A percentile compares a stretch with the other conserved stretches of the same genome.
phyloP scores from a whole-genome alignment of 2,113 vertebrate genomes.

The Dendrocopos noguchii region DNA sequence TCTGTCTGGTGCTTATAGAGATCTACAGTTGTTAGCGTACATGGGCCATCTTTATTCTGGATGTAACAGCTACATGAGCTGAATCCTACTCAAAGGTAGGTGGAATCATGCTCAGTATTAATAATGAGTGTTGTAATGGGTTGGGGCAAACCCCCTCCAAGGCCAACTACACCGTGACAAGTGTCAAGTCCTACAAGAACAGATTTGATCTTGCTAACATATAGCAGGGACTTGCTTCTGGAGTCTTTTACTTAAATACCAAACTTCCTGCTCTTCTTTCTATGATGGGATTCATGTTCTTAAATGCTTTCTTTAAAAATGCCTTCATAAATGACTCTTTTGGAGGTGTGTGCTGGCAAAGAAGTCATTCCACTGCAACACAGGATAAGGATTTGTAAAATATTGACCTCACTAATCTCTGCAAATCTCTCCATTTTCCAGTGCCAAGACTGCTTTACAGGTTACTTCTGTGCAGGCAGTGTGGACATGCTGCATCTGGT shows the following conservation, averaged over 20 bases:
- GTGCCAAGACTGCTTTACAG: neutral
- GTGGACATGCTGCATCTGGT: neutral
- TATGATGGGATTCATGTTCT: neutral
- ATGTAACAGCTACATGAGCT: neutral
- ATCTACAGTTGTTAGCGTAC: neutral
- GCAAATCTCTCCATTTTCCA: neutral
- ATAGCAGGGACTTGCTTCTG: neutral
- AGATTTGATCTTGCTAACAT: neutral
- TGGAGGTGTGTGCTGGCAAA: neutral
- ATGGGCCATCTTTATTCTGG: neutral
- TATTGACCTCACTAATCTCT: neutral
- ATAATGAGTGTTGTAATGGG: too few species aligned
- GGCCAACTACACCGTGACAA: too few species aligned
- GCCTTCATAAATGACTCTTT: neutral
- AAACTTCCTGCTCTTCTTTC: conserved; percentile 2
- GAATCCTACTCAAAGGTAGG: conserved; percentile 40
- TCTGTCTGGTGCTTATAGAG: neutral
- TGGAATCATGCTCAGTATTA: conserved; percentile 31
- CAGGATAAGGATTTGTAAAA: neutral
- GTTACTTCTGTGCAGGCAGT: neutral
- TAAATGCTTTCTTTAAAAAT: neutral
- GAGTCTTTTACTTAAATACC: neutral
- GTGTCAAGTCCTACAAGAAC: conserved; percentile 13
- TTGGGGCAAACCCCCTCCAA: too few species aligned
- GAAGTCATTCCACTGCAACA: neutral